A percentile compares a stretch with the other conserved stretches of the same genome.
Evolutionary conservation across 2,888 invertebrate genomes (phyloP).

Genomic region (Cryptocheilus praepositus): DNA sequence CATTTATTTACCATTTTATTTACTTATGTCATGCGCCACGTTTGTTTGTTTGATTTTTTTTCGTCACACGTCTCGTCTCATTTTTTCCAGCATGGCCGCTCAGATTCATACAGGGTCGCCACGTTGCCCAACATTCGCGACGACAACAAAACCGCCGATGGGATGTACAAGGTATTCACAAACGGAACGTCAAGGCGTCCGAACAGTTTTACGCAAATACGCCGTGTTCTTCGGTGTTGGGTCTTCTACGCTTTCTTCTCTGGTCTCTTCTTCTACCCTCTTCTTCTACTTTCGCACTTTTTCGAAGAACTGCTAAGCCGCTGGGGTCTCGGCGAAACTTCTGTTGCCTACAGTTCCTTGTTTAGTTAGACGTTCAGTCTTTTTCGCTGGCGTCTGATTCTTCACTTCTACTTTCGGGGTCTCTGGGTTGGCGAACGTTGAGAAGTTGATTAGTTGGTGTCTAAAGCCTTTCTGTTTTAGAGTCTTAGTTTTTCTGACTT

Average conservation of each 20-base stretch:
- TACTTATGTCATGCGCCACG: conserved; percentile 22
- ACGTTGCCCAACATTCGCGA: conserved; percentile 94
- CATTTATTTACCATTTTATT: conserved; percentile 14
- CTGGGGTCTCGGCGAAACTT: no score
- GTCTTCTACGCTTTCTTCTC: background rate
- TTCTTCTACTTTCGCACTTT: background rate
- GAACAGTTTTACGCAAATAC: background rate
- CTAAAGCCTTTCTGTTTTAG: no score
- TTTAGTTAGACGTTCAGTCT: no score
- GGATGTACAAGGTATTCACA: conserved; percentile 89
- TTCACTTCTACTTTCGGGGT: no score
- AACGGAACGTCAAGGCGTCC: conserved; percentile 26
- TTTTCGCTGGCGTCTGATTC: no score
- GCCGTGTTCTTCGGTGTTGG: conserved; percentile 1
- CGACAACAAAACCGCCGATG: conserved; percentile 97
- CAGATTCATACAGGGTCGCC: conserved; percentile 98
- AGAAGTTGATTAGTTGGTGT: no score
- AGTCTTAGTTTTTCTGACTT: no score
- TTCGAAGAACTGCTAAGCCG: no score
- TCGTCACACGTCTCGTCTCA: conserved; percentile 50
- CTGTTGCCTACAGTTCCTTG: no score
- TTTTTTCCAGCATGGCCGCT: conserved; percentile 87
- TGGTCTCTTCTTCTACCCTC: background rate
- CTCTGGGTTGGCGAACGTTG: no score
- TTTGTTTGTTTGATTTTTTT: conserved; percentile 29